phyloP scores from a whole-genome alignment of 2,888 invertebrate species.

The Unio pictorum region DNA sequence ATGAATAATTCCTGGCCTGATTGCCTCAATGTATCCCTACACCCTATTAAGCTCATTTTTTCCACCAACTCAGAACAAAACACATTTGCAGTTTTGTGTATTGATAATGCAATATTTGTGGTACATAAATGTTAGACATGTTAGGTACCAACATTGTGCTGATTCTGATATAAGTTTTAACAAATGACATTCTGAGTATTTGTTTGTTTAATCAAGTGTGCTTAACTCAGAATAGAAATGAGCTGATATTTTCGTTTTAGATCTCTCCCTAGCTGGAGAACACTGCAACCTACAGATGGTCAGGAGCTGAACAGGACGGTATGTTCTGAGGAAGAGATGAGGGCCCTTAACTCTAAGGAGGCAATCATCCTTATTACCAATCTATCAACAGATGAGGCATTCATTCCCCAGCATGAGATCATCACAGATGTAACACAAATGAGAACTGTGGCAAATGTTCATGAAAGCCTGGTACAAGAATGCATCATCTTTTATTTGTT shows the following conservation, averaged over 20 bases:
- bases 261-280: slow-evolving; percentile 79
- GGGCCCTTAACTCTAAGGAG: slow-evolving; percentile 87
- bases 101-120: too few relatives aligned
- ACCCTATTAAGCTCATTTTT: too few relatives aligned
- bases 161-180: too few relatives aligned
- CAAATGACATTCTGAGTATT: too few relatives aligned
- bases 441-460: slow-evolving; percentile 88
- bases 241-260: slow-evolving; percentile 30
- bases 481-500: background rate
- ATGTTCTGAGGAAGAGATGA: slow-evolving; percentile 85
- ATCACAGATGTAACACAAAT: slow-evolving; percentile 87
- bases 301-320: slow-evolving; percentile 58
- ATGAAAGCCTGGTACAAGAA: slow-evolving; percentile 86
- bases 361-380: slow-evolving; percentile 94
- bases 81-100: too few relatives aligned
- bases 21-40: too few relatives aligned
- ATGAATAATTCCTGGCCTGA: too few relatives aligned
- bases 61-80: too few relatives aligned
- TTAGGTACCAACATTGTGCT: too few relatives aligned
- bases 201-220: too few relatives aligned
- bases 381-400: slow-evolving; percentile 83
- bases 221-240: too few relatives aligned
- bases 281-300: slow-evolving; percentile 64
- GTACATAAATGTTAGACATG: too few relatives aligned
- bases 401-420: slow-evolving; percentile 87